Evolutionary conservation across 2,888 invertebrate species (phyloP), one percentile per base, ranked within the genome.

Genomic region (Apoda limacodes): DNA sequence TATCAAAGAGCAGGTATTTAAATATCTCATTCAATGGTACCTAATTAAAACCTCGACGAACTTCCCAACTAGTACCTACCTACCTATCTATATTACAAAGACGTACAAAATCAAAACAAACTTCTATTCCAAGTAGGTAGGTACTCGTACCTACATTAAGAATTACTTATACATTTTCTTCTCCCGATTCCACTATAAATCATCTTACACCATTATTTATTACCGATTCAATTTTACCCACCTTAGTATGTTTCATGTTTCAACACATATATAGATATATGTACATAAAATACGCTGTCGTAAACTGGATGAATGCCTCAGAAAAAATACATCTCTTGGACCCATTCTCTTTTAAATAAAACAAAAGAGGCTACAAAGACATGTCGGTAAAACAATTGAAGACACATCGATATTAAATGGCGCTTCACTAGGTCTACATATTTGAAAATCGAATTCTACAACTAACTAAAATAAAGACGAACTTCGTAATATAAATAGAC

Each of bases 331-430:
- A 66, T 60, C 63, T 62, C 61, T 48, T 50, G 55, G 61, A 60
- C 63, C 60, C 59, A 56, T 61, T 63, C 64, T 61, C 58, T 57
- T 52, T 75, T 80, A 75, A 78, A 78, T 76, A 76, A 78, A 76
- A 76, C 75, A 78, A 76, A 75, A 76, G 74, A 67, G 59, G 60
- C 60, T 60, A 66, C 70, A 67, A 66, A 74, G 76, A 76, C 71
- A 72, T 62, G 70, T 67, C 74, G 62, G 75, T 76, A 75, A 78
- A 80, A 80, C 78, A 80, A 80, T 80, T 66, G 75, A 69, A 43
- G 55, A 20, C 32, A 20, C 34, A 48, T 60, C 58, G 53, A 59
- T 42, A 45, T 17, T 5, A n/a, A 59, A 55, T 9, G 57, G 36
- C 54, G 4, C 58, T 69, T 48, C 60, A 50, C 54, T 61, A 56